Conservation (phyloP, 2,888 invertebrate species). For the Blera fallax region DNA sequence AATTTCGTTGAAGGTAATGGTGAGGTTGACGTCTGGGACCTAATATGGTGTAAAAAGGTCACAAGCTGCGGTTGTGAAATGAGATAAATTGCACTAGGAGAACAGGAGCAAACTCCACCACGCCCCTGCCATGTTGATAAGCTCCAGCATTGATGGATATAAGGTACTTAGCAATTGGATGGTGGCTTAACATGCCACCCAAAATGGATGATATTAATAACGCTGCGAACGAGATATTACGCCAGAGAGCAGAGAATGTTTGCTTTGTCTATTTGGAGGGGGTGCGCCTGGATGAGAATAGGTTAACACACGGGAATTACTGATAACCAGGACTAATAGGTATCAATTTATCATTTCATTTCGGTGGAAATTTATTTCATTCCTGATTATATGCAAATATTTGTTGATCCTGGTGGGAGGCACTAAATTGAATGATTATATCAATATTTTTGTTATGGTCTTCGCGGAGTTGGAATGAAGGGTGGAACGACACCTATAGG, state of each 20-base stretch:
- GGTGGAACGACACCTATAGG: too few relatives aligned
- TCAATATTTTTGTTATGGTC: not conserved
- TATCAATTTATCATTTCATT: not conserved
- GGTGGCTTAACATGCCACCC: constrained; percentile 7
- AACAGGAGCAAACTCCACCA: not conserved
- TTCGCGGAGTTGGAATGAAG: not conserved
- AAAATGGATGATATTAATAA: constrained; percentile 9
- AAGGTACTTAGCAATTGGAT: constrained; percentile 21
- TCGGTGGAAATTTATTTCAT: not conserved
- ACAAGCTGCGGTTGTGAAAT: not conserved
- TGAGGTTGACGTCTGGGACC: not conserved
- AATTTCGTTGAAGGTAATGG: not conserved
- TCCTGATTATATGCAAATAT: not conserved
- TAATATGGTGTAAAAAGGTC: constrained; percentile 1
- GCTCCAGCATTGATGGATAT: constrained; percentile 14
- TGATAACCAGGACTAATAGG: not conserved
- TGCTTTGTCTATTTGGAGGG: not conserved
- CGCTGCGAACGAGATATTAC: not conserved
- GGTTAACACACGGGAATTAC: not conserved
- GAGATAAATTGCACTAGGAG: not conserved
- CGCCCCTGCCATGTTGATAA: not conserved
- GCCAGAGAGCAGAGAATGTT: not conserved
- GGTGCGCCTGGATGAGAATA: not conserved
- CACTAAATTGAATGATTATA: not conserved
- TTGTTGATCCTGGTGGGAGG: not conserved